Evolutionary conservation across 2,797 vertebrate genomes (phyloP).

Genomic region (Tokudaia tokunoshimensis): DNA sequence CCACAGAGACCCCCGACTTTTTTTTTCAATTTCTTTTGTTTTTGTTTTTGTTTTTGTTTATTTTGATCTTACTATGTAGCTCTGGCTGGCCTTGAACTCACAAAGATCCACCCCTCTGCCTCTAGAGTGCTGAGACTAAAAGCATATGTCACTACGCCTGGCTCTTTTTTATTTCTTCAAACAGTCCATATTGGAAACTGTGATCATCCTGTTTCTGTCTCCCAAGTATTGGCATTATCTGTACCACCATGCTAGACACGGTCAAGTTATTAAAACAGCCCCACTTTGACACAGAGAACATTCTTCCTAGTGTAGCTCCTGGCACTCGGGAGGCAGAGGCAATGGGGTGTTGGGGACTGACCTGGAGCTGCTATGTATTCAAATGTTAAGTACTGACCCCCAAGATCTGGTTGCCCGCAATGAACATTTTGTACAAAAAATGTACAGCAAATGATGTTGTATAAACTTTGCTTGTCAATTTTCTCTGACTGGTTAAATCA

Average conservation of each 20-base stretch:
- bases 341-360: background rate
- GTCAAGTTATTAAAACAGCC: background rate
- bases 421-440: too few species aligned
- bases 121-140: background rate
- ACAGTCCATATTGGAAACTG: background rate
- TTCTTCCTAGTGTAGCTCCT: too few species aligned
- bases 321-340: background rate
- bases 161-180: background rate
- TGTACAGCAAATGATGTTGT: background rate
- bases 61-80: background rate
- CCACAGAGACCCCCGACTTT: background rate
- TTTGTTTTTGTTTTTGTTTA: background rate
- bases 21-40: background rate
- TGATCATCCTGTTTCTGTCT: background rate
- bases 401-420: background rate
- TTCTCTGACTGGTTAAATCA: background rate
- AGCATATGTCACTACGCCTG: background rate
- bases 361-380: background rate
- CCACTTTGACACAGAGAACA: background rate
- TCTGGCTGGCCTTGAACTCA: background rate
- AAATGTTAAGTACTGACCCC: background rate
- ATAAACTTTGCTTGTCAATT: background rate
- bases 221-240: background rate
- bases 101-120: background rate
- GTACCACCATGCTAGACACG: rapidly evolving